Evolutionary conservation across 2,888 invertebrate genomes (phyloP).

Genomic region (Eurytoma adleriae): DNA sequence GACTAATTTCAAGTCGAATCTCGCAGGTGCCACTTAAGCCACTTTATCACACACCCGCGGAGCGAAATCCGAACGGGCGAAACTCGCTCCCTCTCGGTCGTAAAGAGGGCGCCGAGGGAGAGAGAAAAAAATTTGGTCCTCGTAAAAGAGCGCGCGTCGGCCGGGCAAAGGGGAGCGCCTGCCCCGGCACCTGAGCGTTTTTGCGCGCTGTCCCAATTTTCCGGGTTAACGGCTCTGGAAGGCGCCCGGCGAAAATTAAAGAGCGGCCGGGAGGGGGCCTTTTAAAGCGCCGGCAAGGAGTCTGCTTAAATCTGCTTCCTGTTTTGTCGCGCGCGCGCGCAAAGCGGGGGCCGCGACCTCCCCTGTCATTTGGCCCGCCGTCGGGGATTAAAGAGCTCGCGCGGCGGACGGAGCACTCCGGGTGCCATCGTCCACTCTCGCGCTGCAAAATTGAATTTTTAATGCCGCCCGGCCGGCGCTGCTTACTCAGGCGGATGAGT

Average conservation of each 20-base stretch:
- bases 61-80: background rate
- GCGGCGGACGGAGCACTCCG: too few species aligned
- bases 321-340: constrained; percentile 21
- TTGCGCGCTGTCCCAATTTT: constrained; percentile 28
- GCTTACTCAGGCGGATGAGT: too few species aligned
- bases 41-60: background rate
- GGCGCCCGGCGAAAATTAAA: constrained; percentile 44
- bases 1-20: too few species aligned
- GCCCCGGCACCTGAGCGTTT: too few species aligned
- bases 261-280: constrained; percentile 4
- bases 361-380: too few species aligned
- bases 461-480: too few species aligned
- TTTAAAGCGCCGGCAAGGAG: constrained; percentile 6
- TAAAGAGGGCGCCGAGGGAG: background rate
- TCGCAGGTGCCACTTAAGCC: too few species aligned
- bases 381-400: too few species aligned
- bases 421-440: too few species aligned
- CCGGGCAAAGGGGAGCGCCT: too few species aligned
- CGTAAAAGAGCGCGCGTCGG: background rate
- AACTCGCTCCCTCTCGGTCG: background rate
- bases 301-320: constrained; percentile 48
- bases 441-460: too few species aligned
- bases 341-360: too few species aligned
- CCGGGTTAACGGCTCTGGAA: constrained; percentile 24
- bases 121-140: background rate